Percentiles rank a stretch among this genome's conserved stretches.
phyloP scores from a whole-genome alignment of 2,797 vertebrate genomes.

The Cheirogaleus major region DNA sequence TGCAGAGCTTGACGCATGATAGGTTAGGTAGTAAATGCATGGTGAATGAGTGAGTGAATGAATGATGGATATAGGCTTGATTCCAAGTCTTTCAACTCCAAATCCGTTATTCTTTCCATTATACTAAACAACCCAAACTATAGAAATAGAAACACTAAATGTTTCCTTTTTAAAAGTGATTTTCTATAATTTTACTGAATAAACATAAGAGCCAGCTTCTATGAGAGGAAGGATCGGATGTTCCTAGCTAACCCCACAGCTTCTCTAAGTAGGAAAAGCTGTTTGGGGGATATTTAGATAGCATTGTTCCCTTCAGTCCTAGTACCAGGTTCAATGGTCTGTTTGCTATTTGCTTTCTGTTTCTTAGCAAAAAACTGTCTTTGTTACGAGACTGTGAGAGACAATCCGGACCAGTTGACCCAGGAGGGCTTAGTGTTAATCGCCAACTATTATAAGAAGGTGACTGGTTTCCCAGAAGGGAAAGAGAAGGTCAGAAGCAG shows the following conservation, averaged over 20 bases:
- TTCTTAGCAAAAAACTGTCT: constrained; percentile 63
- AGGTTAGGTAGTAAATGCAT: not conserved
- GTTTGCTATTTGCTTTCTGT: constrained; percentile 55
- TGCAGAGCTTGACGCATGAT: not conserved
- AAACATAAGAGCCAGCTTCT: not conserved
- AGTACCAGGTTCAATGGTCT: constrained; percentile 6
- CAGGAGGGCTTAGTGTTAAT: constrained; percentile 59
- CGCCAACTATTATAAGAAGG: constrained; percentile 81
- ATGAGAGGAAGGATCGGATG: not conserved
- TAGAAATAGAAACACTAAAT: not conserved
- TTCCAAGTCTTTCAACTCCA: not conserved
- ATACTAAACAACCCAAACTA: not conserved
- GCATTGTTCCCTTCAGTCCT: not conserved
- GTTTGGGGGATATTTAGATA: not conserved
- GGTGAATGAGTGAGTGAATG: not conserved
- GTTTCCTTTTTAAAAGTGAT: not conserved
- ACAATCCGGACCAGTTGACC: constrained; percentile 52
- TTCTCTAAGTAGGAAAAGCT: not conserved
- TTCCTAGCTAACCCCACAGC: not conserved
- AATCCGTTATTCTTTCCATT: not conserved
- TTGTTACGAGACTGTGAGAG: constrained; percentile 44
- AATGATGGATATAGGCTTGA: not conserved
- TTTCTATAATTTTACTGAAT: not conserved
- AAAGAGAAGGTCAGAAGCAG: constrained; percentile 68
- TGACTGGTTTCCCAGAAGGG: constrained; percentile 82